These are phyloP conservation scores for Pionites leucogaster DNA, from an alignment of 2,113 vertebrate genomes.

Conservation along the genomic window DNA sequence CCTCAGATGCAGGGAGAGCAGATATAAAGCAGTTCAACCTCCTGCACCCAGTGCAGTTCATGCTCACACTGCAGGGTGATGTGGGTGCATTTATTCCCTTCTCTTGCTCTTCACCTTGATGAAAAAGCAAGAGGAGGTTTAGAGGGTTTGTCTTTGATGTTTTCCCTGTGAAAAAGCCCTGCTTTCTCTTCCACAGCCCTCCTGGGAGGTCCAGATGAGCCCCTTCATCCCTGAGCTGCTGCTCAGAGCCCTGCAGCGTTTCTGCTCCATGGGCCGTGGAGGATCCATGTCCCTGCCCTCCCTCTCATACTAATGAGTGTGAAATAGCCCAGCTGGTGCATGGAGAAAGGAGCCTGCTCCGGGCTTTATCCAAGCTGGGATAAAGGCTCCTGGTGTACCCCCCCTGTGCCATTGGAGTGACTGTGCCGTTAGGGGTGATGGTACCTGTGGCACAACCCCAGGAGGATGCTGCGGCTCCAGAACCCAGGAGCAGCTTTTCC, in stretches of 20 bases:
- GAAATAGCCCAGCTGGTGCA: background rate
- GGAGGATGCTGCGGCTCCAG: accelerated
- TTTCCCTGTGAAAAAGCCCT: background rate
- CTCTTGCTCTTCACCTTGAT: background rate
- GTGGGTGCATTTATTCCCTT: background rate
- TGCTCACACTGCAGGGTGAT: accelerated
- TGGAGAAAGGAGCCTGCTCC: accelerated
- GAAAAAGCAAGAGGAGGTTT: background rate
- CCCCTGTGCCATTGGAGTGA: accelerated
- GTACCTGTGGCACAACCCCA: accelerated
- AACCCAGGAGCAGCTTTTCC: background rate
- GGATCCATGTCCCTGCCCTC: background rate
- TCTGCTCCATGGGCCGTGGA: accelerated
- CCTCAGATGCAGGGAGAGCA: background rate
- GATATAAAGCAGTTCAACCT: background rate
- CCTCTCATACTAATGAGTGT: accelerated
- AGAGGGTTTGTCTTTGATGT: background rate
- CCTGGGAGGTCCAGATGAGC: background rate
- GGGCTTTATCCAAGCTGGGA: background rate
- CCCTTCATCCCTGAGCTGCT: background rate
- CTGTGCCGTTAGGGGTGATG: accelerated
- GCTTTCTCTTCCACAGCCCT: background rate
- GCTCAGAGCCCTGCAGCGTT: background rate
- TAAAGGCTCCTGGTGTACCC: background rate
- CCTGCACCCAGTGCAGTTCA: background rate